Evolutionary conservation across 1,140 invertebrate genomes (phyloP).

Genomic region (Teleogryllus occipitalis): DNA sequence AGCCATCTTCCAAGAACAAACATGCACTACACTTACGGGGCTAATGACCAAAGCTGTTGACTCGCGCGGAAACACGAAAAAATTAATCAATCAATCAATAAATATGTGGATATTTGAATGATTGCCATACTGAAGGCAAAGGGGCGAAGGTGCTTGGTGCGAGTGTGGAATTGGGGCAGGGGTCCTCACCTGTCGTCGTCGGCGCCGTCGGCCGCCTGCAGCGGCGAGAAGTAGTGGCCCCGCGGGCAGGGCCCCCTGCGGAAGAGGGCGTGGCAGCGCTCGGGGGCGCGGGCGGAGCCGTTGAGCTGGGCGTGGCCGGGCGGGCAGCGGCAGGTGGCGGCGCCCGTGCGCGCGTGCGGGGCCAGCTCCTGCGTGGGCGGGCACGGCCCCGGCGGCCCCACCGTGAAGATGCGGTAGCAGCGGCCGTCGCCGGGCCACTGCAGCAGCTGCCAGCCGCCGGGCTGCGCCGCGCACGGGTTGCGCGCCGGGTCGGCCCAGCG

Average conservation of each 20-base stretch:
- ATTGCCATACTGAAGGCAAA: too few relatives aligned
- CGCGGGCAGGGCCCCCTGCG: slow-evolving; percentile 56
- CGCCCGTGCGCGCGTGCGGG: slow-evolving; percentile 41
- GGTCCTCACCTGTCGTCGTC: background rate
- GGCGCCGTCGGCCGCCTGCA: slow-evolving; percentile 51
- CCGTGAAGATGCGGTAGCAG: slow-evolving; percentile 78
- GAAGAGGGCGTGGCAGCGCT: slow-evolving; percentile 57
- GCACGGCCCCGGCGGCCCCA: slow-evolving; percentile 49
- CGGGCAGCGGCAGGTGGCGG: slow-evolving; percentile 69
- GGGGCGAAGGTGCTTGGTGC: too few relatives aligned
- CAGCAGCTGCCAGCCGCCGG: slow-evolving; percentile 72
- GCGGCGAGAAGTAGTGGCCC: slow-evolving; percentile 63
- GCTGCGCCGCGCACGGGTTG: slow-evolving; percentile 70
- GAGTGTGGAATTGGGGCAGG: too few relatives aligned
- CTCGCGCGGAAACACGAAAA: too few relatives aligned
- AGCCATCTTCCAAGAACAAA: too few relatives aligned
- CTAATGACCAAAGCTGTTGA: too few relatives aligned
- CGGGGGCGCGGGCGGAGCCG: slow-evolving; percentile 35
- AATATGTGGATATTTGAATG: too few relatives aligned
- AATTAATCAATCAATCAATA: too few relatives aligned
- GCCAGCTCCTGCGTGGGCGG: slow-evolving; percentile 72
- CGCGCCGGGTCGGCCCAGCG: slow-evolving; percentile 71
- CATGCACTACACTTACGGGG: too few relatives aligned
- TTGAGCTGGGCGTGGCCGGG: slow-evolving; percentile 58
- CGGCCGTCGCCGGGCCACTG: slow-evolving; percentile 73